These are phyloP conservation scores for Plutella xylostella DNA, from an alignment of 2,888 invertebrate species.

Conservation along the genomic window DNA sequence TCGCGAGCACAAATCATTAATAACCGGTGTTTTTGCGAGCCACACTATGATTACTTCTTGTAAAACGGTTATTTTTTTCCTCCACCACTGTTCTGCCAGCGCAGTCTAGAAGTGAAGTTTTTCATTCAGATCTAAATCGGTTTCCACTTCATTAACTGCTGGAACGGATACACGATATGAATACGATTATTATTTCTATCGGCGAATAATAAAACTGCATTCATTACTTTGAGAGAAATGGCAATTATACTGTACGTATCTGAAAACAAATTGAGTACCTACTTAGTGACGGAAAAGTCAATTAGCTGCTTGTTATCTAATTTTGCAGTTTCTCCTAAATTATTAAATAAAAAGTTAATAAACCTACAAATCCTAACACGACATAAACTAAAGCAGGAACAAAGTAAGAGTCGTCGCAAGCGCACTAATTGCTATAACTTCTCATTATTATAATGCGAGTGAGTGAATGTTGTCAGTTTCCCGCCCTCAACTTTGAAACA, in stretches of 20 bases:
- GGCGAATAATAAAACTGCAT: constrained; percentile 1
- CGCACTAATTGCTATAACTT: constrained; percentile 46
- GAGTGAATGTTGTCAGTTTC: constrained; percentile 60
- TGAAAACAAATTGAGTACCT: too few relatives aligned
- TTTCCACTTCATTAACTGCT: constrained; percentile 50
- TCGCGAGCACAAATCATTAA: constrained; percentile 38
- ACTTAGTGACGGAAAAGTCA: too few relatives aligned
- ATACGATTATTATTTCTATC: constrained; percentile 16
- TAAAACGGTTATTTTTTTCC: constrained; percentile 55
- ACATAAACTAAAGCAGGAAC: too few relatives aligned
- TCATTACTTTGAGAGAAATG: too few relatives aligned
- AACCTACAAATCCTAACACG: too few relatives aligned
- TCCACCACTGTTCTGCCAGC: constrained; percentile 54
- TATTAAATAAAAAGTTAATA: too few relatives aligned
- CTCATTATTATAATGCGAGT: constrained; percentile 62
- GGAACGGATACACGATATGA: constrained; percentile 22
- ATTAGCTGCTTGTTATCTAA: too few relatives aligned
- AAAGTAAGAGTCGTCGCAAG: neutral
- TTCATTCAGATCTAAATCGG: constrained; percentile 31
- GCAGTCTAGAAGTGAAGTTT: constrained; percentile 37
- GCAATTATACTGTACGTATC: too few relatives aligned
- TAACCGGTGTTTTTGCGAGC: constrained; percentile 51
- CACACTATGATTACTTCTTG: constrained; percentile 57
- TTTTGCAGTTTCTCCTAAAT: too few relatives aligned
- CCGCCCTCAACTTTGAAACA: constrained; percentile 63